Conservation (phyloP, 2,888 invertebrate genomes). For the Eupithecia insigniata region DNA sequence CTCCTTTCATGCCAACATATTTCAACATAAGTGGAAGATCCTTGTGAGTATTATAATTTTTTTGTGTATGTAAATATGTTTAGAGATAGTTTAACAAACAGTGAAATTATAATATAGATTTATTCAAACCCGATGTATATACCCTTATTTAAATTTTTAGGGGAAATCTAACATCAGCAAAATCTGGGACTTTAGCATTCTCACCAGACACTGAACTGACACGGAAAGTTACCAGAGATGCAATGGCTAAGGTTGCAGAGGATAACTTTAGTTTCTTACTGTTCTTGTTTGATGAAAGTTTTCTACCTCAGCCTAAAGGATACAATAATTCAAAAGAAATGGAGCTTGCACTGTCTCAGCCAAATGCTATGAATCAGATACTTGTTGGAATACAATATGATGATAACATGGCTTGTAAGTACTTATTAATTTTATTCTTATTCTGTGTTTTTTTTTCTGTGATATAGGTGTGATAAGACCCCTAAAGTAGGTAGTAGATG, state of each 20-base stretch:
- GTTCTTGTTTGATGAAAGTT: slow-evolving; percentile 66
- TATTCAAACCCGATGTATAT: background rate
- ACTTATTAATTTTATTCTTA: background rate
- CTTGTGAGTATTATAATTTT: slow-evolving; percentile 62
- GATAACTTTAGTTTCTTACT: slow-evolving; percentile 73
- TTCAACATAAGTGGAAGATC: slow-evolving; percentile 70
- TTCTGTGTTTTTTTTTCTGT: background rate
- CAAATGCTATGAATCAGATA: slow-evolving; percentile 74
- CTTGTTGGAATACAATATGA: slow-evolving; percentile 78
- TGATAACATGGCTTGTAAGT: slow-evolving; percentile 77
- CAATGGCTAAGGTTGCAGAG: slow-evolving; percentile 70
- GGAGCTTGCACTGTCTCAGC: slow-evolving; percentile 69
- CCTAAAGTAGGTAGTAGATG: background rate
- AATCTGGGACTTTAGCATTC: slow-evolving; percentile 74
- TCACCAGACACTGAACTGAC: slow-evolving; percentile 76
- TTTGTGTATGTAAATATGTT: background rate
- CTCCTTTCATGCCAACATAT: slow-evolving; percentile 72
- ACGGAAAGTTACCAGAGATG: slow-evolving; percentile 68
- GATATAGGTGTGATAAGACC: background rate
- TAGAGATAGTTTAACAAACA: background rate
- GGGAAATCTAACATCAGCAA: slow-evolving; percentile 69
- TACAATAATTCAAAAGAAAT: slow-evolving; percentile 69
- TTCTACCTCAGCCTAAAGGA: slow-evolving; percentile 74
- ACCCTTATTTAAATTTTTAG: slow-evolving; percentile 45
- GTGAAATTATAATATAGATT: background rate